These are phyloP conservation scores for Platycnemis pennipes DNA, from an alignment of 2,888 invertebrate species.

Conservation along the genomic window DNA sequence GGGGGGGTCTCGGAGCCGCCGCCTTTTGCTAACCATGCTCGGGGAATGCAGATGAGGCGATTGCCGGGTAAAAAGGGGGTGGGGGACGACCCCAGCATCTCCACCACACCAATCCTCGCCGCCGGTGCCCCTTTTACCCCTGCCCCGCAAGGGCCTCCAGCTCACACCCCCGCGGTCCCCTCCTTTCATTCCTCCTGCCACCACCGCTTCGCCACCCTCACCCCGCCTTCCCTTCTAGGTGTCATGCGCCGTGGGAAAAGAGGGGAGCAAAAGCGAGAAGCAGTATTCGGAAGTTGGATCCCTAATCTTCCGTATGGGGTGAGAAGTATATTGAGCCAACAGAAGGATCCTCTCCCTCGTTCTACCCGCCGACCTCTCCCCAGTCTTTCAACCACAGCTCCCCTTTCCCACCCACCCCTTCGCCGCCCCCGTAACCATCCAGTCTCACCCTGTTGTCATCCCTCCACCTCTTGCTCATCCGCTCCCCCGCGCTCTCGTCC, in stretches of 20 bases:
- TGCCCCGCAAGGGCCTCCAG: background rate
- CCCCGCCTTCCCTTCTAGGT: background rate
- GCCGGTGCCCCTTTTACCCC: background rate
- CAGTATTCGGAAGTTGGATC: conserved; percentile 31
- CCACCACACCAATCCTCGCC: background rate
- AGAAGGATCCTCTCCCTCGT: conserved; percentile 14
- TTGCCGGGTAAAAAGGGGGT: conserved; percentile 5
- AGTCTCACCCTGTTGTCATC: conserved; percentile 14
- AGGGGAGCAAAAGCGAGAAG: background rate
- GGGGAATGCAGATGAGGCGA: conserved; percentile 46
- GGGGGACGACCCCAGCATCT: background rate
- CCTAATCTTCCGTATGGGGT: conserved; percentile 39
- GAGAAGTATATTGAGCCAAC: conserved; percentile 39
- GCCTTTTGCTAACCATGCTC: conserved; percentile 22
- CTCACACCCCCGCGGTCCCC: background rate
- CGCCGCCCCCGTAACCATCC: background rate
- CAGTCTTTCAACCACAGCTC: background rate
- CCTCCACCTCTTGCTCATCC: background rate
- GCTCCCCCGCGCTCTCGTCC: background rate
- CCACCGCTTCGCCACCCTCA: background rate
- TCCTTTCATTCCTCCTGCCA: background rate
- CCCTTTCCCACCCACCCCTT: background rate
- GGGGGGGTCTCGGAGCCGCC: background rate
- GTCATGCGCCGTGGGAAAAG: conserved; percentile 35
- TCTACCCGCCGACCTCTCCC: no score